These are phyloP conservation scores for Ceyx melanurus DNA, from an alignment of 2,113 vertebrate genomes.

Conservation along the genomic window DNA sequence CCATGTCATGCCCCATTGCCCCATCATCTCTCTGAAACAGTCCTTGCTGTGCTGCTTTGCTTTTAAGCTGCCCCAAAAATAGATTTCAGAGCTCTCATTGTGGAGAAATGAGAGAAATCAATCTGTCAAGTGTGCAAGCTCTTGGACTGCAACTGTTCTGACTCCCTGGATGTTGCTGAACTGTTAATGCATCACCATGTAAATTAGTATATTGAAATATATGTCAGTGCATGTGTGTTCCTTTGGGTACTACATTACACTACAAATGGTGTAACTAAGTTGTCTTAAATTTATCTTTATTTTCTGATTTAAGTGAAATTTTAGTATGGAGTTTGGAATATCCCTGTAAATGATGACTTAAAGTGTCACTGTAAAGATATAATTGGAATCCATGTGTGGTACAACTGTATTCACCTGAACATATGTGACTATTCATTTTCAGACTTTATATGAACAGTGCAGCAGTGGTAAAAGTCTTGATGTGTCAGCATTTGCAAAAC, in stretches of 20 bases:
- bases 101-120: neutral
- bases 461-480: conserved; percentile 75
- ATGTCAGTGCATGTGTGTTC: neutral
- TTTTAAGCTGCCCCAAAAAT: neutral
- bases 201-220: neutral
- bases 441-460: conserved; percentile 82
- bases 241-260: neutral
- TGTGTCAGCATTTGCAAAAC: conserved; percentile 72
- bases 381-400: neutral
- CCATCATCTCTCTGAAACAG: neutral
- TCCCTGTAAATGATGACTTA: neutral
- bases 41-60: neutral
- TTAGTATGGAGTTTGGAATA: neutral
- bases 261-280: neutral
- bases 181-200: neutral
- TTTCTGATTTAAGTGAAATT: neutral
- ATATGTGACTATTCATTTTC: conserved; percentile 57
- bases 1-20: too few species aligned
- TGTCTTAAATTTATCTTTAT: neutral
- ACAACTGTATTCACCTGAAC: neutral
- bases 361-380: neutral
- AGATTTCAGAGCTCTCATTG: neutral
- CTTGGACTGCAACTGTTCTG: neutral
- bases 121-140: neutral
- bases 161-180: neutral